A percentile compares a stretch with the other conserved stretches of the same genome.
Evolutionary conservation across 2,797 vertebrate genomes (phyloP).

Genomic region (Petrocephalus schoutedeni): DNA sequence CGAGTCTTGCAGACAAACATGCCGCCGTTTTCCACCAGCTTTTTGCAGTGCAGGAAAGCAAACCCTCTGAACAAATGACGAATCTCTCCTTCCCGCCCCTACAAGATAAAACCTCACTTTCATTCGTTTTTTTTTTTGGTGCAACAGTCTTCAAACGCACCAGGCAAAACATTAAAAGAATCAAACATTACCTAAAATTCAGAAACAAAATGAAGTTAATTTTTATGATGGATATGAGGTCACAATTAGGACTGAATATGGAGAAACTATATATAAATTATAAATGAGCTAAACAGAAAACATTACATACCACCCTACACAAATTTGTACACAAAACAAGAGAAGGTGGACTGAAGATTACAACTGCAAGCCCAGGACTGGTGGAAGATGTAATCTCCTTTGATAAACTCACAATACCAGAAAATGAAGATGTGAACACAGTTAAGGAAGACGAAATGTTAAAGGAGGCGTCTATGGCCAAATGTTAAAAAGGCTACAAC

Average conservation of each 20-base stretch:
- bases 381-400: neutral
- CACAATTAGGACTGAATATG: neutral
- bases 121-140: neutral
- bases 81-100: constrained; percentile 91
- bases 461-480: neutral
- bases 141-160: neutral
- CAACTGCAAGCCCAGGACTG: neutral
- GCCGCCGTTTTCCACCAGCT: constrained; percentile 92
- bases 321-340: neutral
- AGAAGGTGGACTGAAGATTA: neutral
- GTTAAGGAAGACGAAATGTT: neutral
- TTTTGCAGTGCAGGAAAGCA: constrained; percentile 95
- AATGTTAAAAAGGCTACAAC: neutral
- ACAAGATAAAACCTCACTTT: neutral
- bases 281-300: neutral
- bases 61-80: constrained; percentile 83
- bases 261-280: neutral
- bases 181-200: neutral
- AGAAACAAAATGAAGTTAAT: neutral
- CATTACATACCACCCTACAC: neutral
- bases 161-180: neutral
- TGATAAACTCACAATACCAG: neutral
- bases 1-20: constrained; percentile 94
- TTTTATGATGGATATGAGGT: neutral
- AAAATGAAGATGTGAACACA: neutral